Percentiles rank a stretch among this genome's conserved stretches.
phyloP scores from a whole-genome alignment of 2,888 invertebrate species.

The Dasypolia templi region DNA sequence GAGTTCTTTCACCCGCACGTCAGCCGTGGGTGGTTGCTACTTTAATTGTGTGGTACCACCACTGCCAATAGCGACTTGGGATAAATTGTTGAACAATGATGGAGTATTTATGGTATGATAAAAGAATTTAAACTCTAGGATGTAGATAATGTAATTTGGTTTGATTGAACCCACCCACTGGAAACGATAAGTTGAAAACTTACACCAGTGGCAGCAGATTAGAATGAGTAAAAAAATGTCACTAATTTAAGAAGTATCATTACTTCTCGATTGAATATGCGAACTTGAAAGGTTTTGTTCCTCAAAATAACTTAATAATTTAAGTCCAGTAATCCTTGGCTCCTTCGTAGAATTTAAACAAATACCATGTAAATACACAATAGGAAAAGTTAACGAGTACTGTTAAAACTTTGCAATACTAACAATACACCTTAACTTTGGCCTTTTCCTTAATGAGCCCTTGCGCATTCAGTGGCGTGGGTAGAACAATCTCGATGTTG shows the following conservation, averaged over 20 bases:
- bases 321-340: neutral
- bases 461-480: constrained; percentile 29
- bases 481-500: constrained; percentile 9
- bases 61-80: constrained; percentile 61
- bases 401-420: constrained; percentile 12
- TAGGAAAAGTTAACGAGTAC: constrained; percentile 14
- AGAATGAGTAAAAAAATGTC: too few species aligned
- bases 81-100: neutral
- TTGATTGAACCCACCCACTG: neutral
- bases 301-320: neutral
- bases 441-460: constrained; percentile 32
- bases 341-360: constrained; percentile 8
- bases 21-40: constrained; percentile 74
- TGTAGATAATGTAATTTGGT: neutral
- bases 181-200: neutral
- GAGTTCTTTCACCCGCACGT: constrained; percentile 75
- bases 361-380: neutral
- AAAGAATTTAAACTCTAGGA: neutral
- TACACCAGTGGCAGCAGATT: neutral
- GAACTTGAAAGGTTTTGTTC: neutral
- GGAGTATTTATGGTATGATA: neutral
- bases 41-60: constrained; percentile 51
- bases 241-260: neutral
- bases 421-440: constrained; percentile 36
- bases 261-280: neutral